phyloP scores from a whole-genome alignment of 2,113 vertebrate species.

The Trematomus loennbergii region DNA sequence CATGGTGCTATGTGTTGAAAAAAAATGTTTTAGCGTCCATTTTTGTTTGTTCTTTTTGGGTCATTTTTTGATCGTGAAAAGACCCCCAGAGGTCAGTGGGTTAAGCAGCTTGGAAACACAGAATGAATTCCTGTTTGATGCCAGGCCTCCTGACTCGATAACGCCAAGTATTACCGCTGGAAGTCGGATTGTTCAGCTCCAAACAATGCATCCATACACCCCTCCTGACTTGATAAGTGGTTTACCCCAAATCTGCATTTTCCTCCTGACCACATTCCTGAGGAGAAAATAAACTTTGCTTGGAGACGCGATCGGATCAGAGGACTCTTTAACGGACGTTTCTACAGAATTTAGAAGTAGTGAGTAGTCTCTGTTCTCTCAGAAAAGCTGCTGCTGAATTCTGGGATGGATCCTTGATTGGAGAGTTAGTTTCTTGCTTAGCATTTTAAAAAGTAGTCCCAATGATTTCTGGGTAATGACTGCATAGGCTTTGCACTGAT shows the following conservation, averaged over 20 bases:
- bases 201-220: slow-evolving; percentile 51
- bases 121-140: slow-evolving; percentile 57
- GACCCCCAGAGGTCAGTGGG: slow-evolving; percentile 37
- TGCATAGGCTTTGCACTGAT: background rate
- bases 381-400: slow-evolving; percentile 2
- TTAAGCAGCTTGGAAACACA: slow-evolving; percentile 58
- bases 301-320: background rate
- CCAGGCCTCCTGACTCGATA: slow-evolving; percentile 50
- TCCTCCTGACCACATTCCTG: slow-evolving; percentile 30
- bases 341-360: too few relatives aligned
- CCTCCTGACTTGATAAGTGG: slow-evolving; percentile 29
- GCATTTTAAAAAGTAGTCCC: background rate
- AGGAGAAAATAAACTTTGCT: background rate
- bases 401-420: background rate
- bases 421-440: background rate
- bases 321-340: too few relatives aligned
- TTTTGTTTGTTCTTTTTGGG: background rate
- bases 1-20: slow-evolving; percentile 72
- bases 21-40: slow-evolving; percentile 27
- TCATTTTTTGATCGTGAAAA: slow-evolving; percentile 15
- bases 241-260: slow-evolving; percentile 29
- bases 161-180: slow-evolving; percentile 40
- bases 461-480: slow-evolving; percentile 15
- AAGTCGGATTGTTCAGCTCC: slow-evolving; percentile 54
- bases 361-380: too few relatives aligned